Conservation (phyloP, 2,888 invertebrate genomes). For the Anticlea derivata region DNA sequence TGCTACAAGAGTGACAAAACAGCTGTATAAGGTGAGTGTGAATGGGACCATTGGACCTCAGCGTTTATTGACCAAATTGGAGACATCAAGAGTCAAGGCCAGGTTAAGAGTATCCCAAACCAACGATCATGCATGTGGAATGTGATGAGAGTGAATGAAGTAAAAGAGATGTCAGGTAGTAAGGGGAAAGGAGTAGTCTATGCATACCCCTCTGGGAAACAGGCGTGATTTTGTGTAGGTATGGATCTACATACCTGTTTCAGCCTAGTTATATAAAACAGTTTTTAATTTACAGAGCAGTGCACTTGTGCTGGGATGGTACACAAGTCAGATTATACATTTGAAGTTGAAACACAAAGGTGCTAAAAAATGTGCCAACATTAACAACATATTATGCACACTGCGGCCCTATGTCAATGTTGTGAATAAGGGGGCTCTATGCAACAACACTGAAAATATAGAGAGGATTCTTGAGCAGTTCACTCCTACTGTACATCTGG, state of each 20-base stretch:
- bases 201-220: too few relatives aligned
- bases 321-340: conserved; percentile 83
- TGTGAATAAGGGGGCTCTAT: conserved; percentile 49
- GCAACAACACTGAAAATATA: conserved; percentile 48
- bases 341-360: conserved; percentile 58
- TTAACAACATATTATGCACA: conserved; percentile 49
- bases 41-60: too few relatives aligned
- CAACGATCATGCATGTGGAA: too few relatives aligned
- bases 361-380: conserved; percentile 41
- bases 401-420: conserved; percentile 53
- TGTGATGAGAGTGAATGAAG: too few relatives aligned
- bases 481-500: conserved; percentile 63
- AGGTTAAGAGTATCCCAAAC: too few relatives aligned
- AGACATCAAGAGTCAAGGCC: too few relatives aligned
- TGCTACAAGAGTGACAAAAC: too few relatives aligned
- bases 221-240: too few relatives aligned
- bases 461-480: conserved; percentile 53
- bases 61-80: too few relatives aligned
- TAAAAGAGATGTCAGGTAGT: too few relatives aligned
- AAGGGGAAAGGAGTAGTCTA: too few relatives aligned
- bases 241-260: background rate
- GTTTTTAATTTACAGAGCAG: conserved; percentile 77
- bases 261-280: background rate
- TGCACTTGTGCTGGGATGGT: conserved; percentile 85
- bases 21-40: too few relatives aligned